Percentiles rank a stretch among this genome's conserved stretches.
These are phyloP conservation scores for Sardina pilchardus DNA, from an alignment of 2,113 vertebrate genomes.

Conservation along the genomic window DNA sequence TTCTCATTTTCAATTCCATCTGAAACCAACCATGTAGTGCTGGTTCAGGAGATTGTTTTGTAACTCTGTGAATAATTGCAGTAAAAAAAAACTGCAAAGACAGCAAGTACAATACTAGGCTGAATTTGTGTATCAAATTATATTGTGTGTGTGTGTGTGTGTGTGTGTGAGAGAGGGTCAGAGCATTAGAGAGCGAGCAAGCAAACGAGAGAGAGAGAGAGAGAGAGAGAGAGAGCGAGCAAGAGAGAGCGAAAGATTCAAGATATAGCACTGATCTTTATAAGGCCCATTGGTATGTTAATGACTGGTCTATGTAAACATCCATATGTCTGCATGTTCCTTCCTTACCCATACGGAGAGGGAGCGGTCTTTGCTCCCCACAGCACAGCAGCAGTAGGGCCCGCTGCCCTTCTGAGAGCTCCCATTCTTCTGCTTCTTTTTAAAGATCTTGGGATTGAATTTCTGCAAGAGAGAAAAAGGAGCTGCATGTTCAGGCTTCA, in stretches of 20 bases:
- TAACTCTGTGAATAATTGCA: too few species aligned
- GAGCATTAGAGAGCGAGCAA: not conserved
- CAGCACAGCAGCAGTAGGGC: slow-evolving; percentile 96
- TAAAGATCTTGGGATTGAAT: slow-evolving; percentile 99
- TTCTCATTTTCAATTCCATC: not conserved
- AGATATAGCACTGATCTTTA: too few species aligned
- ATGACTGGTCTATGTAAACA: not conserved
- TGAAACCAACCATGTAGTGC: too few species aligned
- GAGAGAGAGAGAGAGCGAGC: too few species aligned
- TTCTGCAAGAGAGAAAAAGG: slow-evolving; percentile 72
- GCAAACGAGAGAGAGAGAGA: not conserved
- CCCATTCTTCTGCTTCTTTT: slow-evolving; percentile 97
- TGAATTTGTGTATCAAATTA: too few species aligned
- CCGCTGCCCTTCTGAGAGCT: slow-evolving; percentile 90
- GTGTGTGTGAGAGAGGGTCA: not conserved
- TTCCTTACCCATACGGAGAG: slow-evolving; percentile 94
- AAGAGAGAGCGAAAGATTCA: too few species aligned
- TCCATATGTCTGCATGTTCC: not conserved
- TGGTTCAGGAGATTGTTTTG: too few species aligned
- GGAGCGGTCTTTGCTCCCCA: slow-evolving; percentile 96
- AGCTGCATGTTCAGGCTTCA: not conserved
- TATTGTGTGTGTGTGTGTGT: not conserved
- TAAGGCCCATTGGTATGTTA: not conserved
- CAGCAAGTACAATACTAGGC: too few species aligned
- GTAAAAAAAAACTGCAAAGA: too few species aligned